Percentiles rank a stretch among this genome's conserved stretches.
phyloP scores from a whole-genome alignment of 2,797 vertebrate species.

The Heliangelus exortis region DNA sequence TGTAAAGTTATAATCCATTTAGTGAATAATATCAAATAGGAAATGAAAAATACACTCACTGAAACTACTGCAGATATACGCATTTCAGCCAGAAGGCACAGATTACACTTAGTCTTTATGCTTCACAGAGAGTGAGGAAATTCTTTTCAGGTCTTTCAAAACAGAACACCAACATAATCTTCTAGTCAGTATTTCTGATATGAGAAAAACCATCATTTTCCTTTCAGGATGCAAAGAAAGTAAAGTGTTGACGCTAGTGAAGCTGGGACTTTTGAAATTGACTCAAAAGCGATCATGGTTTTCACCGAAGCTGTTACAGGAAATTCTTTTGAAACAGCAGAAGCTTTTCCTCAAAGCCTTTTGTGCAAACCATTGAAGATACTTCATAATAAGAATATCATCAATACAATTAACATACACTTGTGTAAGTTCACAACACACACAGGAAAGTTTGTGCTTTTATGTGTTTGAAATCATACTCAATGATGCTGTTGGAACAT shows the following conservation, averaged over 20 bases:
- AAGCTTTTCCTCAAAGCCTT: not conserved
- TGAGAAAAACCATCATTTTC: not conserved
- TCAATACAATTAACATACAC: not conserved
- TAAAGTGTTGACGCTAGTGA: not conserved
- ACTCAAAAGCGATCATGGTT: not conserved
- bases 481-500: not conserved
- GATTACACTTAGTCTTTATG: not conserved
- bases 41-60: not conserved
- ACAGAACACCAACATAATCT: not conserved
- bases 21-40: not conserved
- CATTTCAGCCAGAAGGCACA: not conserved
- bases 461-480: not conserved
- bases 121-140: not conserved
- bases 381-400: not conserved
- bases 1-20: not conserved
- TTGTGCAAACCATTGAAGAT: not conserved
- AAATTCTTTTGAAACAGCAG: not conserved
- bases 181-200: not conserved
- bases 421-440: not conserved
- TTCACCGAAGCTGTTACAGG: not conserved
- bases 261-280: not conserved
- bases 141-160: not conserved
- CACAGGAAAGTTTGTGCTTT: not conserved
- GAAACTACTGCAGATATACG: not conserved
- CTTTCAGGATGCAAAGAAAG: not conserved